Conservation (phyloP, 2,113 vertebrate genomes). For the Pan troglodytes region DNA sequence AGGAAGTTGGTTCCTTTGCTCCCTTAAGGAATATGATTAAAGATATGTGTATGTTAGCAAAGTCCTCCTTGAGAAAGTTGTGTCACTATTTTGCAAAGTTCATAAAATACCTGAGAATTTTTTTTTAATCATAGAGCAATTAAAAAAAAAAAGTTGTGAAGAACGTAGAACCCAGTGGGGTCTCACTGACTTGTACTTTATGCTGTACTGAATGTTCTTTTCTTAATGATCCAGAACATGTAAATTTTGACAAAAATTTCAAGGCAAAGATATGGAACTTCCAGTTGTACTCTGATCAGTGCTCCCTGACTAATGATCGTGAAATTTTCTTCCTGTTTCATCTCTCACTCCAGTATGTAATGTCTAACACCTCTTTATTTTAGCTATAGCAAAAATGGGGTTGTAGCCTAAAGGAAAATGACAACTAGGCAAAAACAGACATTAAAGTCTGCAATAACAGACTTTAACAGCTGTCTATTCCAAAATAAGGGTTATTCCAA, state of each 20-base stretch:
- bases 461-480: slow-evolving; percentile 43
- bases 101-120: neutral
- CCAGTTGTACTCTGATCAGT: neutral
- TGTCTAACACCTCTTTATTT: neutral
- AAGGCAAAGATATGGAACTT: neutral
- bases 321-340: slow-evolving; percentile 16
- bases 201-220: neutral
- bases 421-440: neutral
- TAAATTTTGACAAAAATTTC: slow-evolving; percentile 27
- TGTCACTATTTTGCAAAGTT: neutral
- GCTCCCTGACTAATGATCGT: neutral
- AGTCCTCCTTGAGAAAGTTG: neutral
- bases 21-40: neutral
- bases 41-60: neutral
- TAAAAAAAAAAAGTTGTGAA: neutral
- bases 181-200: neutral
- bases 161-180: fast-evolving
- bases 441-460: slow-evolving; percentile 35
- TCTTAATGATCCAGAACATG: neutral
- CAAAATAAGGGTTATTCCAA: slow-evolving; percentile 27
- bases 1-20: neutral
- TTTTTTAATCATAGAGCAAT: neutral
- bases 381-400: neutral
- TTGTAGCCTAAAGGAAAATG: slow-evolving; percentile 33
- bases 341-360: neutral